Percentiles rank a stretch among this genome's conserved stretches.
These are phyloP conservation scores for Atta texana DNA, from an alignment of 1,140 invertebrate genomes.

Conservation along the genomic window DNA sequence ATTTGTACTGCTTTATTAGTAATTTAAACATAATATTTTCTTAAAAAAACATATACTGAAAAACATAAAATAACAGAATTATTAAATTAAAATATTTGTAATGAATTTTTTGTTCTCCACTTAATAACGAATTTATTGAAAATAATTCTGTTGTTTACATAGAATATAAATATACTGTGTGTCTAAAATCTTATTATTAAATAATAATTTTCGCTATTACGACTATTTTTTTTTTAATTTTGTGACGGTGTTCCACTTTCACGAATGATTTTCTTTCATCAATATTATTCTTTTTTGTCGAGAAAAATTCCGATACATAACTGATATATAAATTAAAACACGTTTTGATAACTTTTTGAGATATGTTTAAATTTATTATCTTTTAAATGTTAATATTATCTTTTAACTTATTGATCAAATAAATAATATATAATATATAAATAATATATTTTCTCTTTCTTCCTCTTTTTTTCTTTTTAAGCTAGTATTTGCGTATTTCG, in stretches of 20 bases:
- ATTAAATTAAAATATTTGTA: neutral
- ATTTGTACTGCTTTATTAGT: neutral
- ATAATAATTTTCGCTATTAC: conserved; percentile 17
- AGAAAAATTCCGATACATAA: neutral
- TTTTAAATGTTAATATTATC: too few relatives aligned
- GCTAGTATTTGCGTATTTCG: neutral
- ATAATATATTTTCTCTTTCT: neutral
- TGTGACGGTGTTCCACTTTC: neutral
- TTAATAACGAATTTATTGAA: neutral
- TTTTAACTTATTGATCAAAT: neutral
- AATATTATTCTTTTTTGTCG: neutral
- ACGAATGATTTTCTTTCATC: neutral
- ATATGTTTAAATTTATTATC: neutral
- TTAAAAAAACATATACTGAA: neutral
- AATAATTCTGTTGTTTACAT: neutral
- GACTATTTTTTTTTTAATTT: neutral
- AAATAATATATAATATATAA: neutral
- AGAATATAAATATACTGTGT: neutral
- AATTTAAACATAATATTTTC: neutral
- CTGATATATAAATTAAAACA: neutral
- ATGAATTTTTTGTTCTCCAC: neutral
- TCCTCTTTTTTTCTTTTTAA: neutral
- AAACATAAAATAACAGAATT: neutral
- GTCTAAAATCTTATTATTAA: neutral
- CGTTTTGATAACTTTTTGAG: neutral